These are phyloP conservation scores for Sebastes reedi DNA, from an alignment of 2,797 vertebrate genomes.

Conservation along the genomic window DNA sequence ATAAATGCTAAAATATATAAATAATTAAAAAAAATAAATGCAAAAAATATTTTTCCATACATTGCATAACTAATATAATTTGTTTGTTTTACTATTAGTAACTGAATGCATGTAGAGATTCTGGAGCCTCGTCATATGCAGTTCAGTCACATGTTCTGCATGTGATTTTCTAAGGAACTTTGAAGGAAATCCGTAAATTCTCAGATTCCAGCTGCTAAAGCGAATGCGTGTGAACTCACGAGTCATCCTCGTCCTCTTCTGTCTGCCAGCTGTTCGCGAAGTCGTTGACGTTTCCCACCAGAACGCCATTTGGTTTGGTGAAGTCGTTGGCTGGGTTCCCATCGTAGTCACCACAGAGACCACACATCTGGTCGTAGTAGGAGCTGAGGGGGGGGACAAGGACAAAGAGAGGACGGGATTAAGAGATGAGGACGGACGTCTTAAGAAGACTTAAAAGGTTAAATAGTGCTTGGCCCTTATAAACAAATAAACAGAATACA, in stretches of 20 bases:
- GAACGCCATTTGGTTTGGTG: constrained; percentile 76
- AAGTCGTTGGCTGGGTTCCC: constrained; percentile 80
- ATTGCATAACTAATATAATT: background rate
- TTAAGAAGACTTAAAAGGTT: constrained; percentile 11
- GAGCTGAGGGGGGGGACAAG: constrained; percentile 57
- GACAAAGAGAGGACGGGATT: background rate
- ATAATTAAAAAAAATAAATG: too few species aligned
- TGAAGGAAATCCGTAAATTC: background rate
- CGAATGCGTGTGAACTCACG: constrained; percentile 65
- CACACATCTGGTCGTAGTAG: constrained; percentile 83
- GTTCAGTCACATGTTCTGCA: background rate
- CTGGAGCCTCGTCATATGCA: background rate
- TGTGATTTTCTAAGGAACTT: background rate
- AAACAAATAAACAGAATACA: background rate
- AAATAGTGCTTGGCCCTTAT: background rate
- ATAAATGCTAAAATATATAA: too few species aligned
- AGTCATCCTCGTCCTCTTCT: constrained; percentile 74
- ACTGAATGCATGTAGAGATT: background rate
- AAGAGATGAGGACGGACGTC: constrained; percentile 11
- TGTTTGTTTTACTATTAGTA: background rate
- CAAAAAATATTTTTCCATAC: background rate
- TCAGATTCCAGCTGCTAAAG: background rate
- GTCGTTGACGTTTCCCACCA: constrained; percentile 62
- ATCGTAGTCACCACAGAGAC: constrained; percentile 86
- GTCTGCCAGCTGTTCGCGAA: constrained; percentile 86